Base-by-base conservation (phyloP, 1,140 invertebrate genomes). In the Lepidurus packardi region DNA sequence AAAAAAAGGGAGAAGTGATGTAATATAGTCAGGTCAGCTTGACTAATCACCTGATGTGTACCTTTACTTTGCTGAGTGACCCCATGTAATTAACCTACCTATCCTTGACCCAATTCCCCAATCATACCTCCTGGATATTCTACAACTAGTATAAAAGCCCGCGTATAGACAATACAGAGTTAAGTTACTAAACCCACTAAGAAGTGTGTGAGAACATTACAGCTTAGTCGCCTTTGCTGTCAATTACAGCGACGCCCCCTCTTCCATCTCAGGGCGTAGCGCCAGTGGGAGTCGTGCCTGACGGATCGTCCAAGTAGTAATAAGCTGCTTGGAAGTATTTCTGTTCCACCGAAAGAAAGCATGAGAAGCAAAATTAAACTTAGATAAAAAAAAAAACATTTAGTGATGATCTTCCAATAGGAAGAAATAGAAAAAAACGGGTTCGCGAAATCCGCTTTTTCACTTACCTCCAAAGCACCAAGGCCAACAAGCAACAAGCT, bases 221-320 rank as follows among this genome's bases (percentile, higher is more conserved):
- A 25, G n/a, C n/a, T n/a, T n/a, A n/a, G n/a, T 53, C 25, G 6
- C 53, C 53, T 74, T 74, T n/a, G 73, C 73, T n/a, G 78, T 78
- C 44, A 78, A 74, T 34, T 25, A 74, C 47, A 34, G 65, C 41
- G 16, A 76, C 45, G 11, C 41, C 78, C 16, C 65, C 73, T 4
- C 79, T 77, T 10, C 79, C 79, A 45, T 80, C 79, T 77, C 79
- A 80, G 10, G 79, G 53, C 53, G 76, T 65, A 8, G 73, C 65
- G 21, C 81, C 75, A 81, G 81, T 34, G 83, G 82, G 84, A 34
- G 84, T 85, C 75, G 87, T 87, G 73, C 87, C 87, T 21, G 91
- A 90, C 42, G 91, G 90, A 85, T 94, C 92, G 83, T 93, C 92
- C 83, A 93, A 84, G 82, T 93, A 94, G 83, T 93, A 93, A 83